These are phyloP conservation scores for Platycheirus rosarum DNA, from an alignment of 2,888 invertebrate genomes.

Conservation along the genomic window DNA sequence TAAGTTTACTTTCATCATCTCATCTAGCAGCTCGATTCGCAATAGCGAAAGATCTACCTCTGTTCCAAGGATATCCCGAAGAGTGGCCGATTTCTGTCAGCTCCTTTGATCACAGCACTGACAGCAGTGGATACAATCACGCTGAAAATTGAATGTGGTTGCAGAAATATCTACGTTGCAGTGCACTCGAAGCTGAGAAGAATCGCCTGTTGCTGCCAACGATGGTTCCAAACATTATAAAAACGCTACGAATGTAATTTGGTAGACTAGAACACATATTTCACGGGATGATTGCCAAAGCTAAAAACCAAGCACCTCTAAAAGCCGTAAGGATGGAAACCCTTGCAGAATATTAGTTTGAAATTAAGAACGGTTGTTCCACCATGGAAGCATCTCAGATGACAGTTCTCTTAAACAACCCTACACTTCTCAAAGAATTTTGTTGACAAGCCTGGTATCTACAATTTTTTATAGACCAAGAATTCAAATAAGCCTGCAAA, in stretches of 20 bases:
- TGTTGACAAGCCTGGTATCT: neutral
- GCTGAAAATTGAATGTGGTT: conserved; percentile 29
- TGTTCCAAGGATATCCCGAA: conserved; percentile 19
- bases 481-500: too few species aligned
- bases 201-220: conserved; percentile 27
- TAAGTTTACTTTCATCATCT: conserved; percentile 1
- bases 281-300: conserved; percentile 14
- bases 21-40: conserved; percentile 19
- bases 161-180: conserved; percentile 18
- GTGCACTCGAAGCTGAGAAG: conserved; percentile 27
- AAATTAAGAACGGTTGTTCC: conserved; percentile 21
- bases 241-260: conserved; percentile 15
- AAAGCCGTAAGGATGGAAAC: conserved; percentile 14
- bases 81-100: conserved; percentile 37
- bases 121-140: conserved; percentile 6
- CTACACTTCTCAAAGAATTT: conserved; percentile 28
- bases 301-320: too few species aligned
- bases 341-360: conserved; percentile 24
- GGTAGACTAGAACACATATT: conserved; percentile 11
- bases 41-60: too few species aligned
- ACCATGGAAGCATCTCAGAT: conserved; percentile 30
- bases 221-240: conserved; percentile 35
- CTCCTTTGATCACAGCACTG: conserved; percentile 28
- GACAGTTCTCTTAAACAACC: conserved; percentile 26
- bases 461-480: too few species aligned